Percentiles rank a stretch among this genome's conserved stretches.
Conservation (phyloP, 2,888 invertebrate genomes). For the Cosmia pyralina region DNA sequence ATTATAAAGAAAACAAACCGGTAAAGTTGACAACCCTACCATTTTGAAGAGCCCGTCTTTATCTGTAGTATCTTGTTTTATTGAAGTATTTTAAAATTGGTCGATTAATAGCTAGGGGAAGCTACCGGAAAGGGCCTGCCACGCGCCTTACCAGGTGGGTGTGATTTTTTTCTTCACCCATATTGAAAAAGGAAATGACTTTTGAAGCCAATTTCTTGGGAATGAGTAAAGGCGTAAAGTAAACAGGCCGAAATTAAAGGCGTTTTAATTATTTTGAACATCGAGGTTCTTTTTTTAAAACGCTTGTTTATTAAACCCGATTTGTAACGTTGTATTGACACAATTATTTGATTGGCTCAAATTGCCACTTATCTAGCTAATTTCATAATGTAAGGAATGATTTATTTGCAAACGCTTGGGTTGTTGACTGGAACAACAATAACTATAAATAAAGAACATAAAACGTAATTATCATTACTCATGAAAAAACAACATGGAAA, state of each 20-base stretch:
- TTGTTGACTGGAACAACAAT: slow-evolving; percentile 29
- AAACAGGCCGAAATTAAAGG: slow-evolving; percentile 32
- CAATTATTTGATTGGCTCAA: neutral
- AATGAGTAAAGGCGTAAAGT: slow-evolving; percentile 59
- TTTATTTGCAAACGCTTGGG: slow-evolving; percentile 26
- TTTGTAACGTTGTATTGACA: neutral
- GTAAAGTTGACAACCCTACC: slow-evolving; percentile 66
- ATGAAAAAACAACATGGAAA: slow-evolving; percentile 8
- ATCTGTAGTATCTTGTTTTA: slow-evolving; percentile 33
- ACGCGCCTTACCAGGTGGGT: slow-evolving; percentile 82
- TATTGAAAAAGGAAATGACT: slow-evolving; percentile 74
- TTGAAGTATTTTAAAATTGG: slow-evolving; percentile 65
- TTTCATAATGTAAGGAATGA: slow-evolving; percentile 8
- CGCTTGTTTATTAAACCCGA: neutral
- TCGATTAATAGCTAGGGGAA: slow-evolving; percentile 73
- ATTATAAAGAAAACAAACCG: slow-evolving; percentile 86
- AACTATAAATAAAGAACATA: slow-evolving; percentile 21
- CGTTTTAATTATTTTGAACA: slow-evolving; percentile 23
- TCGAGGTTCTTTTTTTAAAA: slow-evolving; percentile 10
- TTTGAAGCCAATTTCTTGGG: slow-evolving; percentile 66
- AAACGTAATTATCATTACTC: slow-evolving; percentile 11
- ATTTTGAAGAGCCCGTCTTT: slow-evolving; percentile 46
- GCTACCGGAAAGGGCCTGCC: slow-evolving; percentile 79
- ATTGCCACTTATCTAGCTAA: neutral
- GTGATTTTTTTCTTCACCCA: slow-evolving; percentile 71